Conservation (phyloP, 2,113 vertebrate species). For the Cichladusa arquata region DNA sequence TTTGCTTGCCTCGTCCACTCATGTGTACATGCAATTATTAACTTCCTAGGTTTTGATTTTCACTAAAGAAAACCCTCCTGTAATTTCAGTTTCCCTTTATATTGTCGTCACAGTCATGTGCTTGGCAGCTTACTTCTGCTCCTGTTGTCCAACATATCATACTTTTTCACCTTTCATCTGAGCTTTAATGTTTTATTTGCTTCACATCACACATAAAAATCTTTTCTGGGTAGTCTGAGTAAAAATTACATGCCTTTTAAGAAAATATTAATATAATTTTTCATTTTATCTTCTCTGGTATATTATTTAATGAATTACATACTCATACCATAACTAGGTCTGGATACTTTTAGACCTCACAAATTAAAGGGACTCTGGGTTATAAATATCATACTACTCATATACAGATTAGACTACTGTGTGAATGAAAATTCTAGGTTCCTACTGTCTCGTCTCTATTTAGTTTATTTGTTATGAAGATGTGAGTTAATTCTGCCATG, state of each 20-base stretch:
- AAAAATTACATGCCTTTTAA: not conserved
- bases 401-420: not conserved
- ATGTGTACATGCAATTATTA: not conserved
- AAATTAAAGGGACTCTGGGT: not conserved
- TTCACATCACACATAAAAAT: not conserved
- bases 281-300: not conserved
- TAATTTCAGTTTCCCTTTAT: not conserved
- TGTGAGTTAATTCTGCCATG: not conserved
- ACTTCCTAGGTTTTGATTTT: not conserved
- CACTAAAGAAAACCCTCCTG: not conserved
- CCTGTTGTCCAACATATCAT: not conserved
- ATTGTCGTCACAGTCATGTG: not conserved
- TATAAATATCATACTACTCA: not conserved
- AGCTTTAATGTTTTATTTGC: not conserved
- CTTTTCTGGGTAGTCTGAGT: not conserved
- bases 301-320: not conserved
- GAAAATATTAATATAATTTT: not conserved
- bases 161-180: not conserved
- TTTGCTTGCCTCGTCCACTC: not conserved
- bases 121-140: not conserved
- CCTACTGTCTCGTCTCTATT: accelerated
- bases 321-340: not conserved
- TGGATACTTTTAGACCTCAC: not conserved
- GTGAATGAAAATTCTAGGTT: not conserved
- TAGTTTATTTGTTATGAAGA: not conserved